A percentile compares a stretch with the other conserved stretches of the same genome.
Conservation (phyloP, 2,888 invertebrate species). For the Dasysyrphus albostriatus region DNA sequence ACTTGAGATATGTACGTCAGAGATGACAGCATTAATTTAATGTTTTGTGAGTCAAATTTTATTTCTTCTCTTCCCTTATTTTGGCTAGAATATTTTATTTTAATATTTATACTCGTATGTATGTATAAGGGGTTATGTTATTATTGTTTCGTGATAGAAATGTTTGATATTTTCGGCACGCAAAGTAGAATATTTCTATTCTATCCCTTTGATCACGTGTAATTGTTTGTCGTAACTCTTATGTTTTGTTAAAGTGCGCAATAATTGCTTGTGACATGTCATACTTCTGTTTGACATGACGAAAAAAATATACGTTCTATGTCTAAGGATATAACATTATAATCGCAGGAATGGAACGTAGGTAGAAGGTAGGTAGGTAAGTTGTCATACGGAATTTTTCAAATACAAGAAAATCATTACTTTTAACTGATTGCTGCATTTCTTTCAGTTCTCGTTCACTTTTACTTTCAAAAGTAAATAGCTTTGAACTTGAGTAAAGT, state of each 20-base stretch:
- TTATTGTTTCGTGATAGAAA: constrained; percentile 11
- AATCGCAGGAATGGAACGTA: neutral
- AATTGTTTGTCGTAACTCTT: constrained; percentile 34
- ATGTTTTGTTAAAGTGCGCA: constrained; percentile 34
- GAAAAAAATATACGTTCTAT: neutral
- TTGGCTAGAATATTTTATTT: neutral
- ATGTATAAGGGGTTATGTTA: neutral
- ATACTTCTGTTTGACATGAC: neutral
- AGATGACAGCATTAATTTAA: constrained; percentile 17
- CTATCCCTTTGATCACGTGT: constrained; percentile 10
- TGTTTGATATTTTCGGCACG: constrained; percentile 13
- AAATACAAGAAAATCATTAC: too few relatives aligned
- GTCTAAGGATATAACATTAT: too few relatives aligned
- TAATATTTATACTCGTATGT: neutral
- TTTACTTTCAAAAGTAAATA: neutral
- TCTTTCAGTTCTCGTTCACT: neutral
- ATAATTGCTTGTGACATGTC: constrained; percentile 31
- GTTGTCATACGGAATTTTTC: too few relatives aligned
- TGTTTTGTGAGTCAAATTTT: constrained; percentile 12
- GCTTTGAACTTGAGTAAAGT: too few relatives aligned
- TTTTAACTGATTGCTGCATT: neutral
- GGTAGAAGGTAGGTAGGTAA: too few relatives aligned
- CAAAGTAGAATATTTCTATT: constrained; percentile 25
- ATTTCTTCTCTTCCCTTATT: neutral
- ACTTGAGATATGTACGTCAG: neutral